Conservation (phyloP, 2,888 invertebrate species). For the Nemotelus nigrinus region DNA sequence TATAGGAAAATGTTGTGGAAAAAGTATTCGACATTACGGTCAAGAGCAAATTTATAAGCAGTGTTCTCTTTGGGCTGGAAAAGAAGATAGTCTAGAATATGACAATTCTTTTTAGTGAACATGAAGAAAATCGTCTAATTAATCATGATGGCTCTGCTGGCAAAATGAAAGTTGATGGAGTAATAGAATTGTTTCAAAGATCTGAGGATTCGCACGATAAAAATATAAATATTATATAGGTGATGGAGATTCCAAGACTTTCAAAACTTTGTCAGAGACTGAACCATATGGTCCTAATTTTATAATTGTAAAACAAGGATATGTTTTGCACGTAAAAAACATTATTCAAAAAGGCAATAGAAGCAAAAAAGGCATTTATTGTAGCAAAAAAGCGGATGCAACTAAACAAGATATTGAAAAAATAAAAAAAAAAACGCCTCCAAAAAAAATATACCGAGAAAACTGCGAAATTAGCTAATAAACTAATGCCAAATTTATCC, state of each 20-base stretch:
- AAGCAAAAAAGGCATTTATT: too few relatives aligned
- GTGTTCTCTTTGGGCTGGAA: background rate
- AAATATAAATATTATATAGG: conserved; percentile 20
- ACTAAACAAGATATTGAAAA: too few relatives aligned
- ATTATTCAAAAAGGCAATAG: too few relatives aligned
- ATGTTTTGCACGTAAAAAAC: conserved; percentile 1
- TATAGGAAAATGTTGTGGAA: conserved; percentile 19
- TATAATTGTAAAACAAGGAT: conserved; percentile 1
- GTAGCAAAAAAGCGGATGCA: too few relatives aligned
- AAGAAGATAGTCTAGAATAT: conserved; percentile 18
- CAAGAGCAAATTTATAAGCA: conserved; percentile 3
- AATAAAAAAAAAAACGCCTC: too few relatives aligned
- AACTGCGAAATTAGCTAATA: conserved; percentile 21
- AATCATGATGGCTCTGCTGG: conserved; percentile 23
- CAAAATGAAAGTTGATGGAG: background rate
- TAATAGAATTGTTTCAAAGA: conserved; percentile 18
- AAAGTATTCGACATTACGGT: conserved; percentile 12
- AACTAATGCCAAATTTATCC: conserved; percentile 20
- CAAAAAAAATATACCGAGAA: background rate
- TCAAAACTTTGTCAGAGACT: background rate
- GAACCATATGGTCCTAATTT: conserved; percentile 8
- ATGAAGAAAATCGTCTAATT: conserved; percentile 4
- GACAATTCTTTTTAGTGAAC: conserved; percentile 2
- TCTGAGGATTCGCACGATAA: background rate
- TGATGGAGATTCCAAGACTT: conserved; percentile 14